Evolutionary conservation across 2,797 vertebrate genomes (phyloP).

Genomic region (Nothura maculosa): DNA sequence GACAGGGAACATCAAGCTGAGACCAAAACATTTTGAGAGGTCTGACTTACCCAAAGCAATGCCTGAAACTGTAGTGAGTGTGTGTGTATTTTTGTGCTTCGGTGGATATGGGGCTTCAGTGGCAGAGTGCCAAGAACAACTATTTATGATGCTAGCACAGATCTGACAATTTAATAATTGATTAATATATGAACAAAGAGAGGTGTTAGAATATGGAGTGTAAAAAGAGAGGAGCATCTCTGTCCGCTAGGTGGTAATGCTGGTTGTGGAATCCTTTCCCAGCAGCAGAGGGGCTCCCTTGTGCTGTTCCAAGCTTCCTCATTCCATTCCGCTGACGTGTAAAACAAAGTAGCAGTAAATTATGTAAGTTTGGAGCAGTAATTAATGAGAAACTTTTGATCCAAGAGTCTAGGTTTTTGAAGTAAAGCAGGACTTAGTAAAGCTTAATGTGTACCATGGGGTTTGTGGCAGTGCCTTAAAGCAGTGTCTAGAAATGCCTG

Average conservation of each 20-base stretch:
- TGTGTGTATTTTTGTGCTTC: background rate
- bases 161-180: background rate
- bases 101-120: background rate
- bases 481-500: background rate
- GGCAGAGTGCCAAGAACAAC: background rate
- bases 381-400: background rate
- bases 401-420: background rate
- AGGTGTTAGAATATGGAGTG: accelerated
- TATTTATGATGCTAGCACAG: background rate
- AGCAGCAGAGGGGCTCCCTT: background rate
- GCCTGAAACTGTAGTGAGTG: background rate
- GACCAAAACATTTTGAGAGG: background rate
- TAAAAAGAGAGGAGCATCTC: background rate
- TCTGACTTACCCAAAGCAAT: background rate
- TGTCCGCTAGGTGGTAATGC: background rate
- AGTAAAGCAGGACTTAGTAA: background rate
- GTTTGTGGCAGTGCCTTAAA: background rate
- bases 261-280: background rate
- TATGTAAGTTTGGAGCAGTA: background rate
- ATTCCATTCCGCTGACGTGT: background rate
- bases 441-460: background rate
- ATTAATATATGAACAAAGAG: accelerated
- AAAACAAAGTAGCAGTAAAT: background rate
- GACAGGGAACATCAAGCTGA: background rate
- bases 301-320: background rate